Conservation (phyloP, 2,113 vertebrate species). For the Eurypyga helias region DNA sequence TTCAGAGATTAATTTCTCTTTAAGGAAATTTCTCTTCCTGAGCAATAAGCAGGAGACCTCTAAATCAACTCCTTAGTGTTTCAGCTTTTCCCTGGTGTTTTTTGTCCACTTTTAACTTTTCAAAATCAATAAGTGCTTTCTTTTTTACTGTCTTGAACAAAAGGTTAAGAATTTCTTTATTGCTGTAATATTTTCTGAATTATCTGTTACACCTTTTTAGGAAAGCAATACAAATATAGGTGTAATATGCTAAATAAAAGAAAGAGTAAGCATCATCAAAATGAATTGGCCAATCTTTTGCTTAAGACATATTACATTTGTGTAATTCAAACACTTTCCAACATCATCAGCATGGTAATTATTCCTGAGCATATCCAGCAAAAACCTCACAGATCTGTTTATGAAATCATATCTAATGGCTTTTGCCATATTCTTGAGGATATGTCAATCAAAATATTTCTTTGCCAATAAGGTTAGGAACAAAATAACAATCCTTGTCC, state of each 20-base stretch:
- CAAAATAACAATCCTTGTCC: not conserved
- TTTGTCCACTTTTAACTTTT: not conserved
- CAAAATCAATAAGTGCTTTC: not conserved
- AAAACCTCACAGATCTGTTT: not conserved
- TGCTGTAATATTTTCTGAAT: not conserved
- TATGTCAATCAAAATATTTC: not conserved
- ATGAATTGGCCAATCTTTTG: not conserved
- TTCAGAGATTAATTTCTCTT: not conserved
- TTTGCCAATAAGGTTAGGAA: not conserved
- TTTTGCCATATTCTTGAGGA: not conserved
- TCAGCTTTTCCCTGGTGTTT: not conserved
- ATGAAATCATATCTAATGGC: not conserved
- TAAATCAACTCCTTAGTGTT: not conserved
- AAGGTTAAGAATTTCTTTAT: not conserved
- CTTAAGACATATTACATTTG: not conserved
- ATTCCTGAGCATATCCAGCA: not conserved
- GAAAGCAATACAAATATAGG: not conserved
- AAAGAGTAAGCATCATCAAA: not conserved
- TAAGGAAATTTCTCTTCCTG: not conserved
- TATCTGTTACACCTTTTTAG: rapidly evolving
- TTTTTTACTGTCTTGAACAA: not conserved
- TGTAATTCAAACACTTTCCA: not conserved
- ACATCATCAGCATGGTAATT: not conserved
- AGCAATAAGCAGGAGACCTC: not conserved
- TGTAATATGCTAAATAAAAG: not conserved